Evolutionary conservation across 1,140 invertebrate genomes (phyloP).

Genomic region (Akabosia matsudoensis): DNA sequence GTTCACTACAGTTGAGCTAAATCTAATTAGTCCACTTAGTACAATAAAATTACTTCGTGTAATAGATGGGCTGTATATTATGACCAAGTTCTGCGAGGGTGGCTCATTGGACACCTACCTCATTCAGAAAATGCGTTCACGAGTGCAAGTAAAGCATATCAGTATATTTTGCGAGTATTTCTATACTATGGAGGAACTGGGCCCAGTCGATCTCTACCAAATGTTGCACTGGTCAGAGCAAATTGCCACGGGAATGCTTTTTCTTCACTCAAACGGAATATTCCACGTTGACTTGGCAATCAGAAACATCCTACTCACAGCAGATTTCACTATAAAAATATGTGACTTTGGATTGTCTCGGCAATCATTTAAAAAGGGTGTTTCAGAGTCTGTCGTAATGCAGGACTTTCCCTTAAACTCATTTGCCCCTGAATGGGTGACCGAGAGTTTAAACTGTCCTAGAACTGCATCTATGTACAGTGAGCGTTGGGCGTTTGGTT

Average conservation of each 20-base stretch:
- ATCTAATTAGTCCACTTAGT: too few species aligned
- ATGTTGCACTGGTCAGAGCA: neutral
- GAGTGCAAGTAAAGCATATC: too few species aligned
- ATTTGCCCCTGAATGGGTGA: too few species aligned
- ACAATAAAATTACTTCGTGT: too few species aligned
- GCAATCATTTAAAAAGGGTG: too few species aligned
- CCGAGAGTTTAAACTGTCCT: too few species aligned
- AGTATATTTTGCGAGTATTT: too few species aligned
- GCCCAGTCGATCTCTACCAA: neutral
- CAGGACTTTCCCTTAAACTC: too few species aligned
- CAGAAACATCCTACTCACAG: neutral
- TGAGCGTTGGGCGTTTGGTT: too few species aligned
- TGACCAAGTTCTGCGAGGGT: neutral
- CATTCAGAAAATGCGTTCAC: neutral
- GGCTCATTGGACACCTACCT: neutral
- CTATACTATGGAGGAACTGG: neutral
- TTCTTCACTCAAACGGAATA: neutral
- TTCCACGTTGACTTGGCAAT: neutral
- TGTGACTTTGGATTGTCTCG: neutral
- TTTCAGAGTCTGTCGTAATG: too few species aligned
- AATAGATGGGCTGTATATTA: neutral
- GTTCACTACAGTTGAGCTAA: too few species aligned
- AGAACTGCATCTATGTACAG: too few species aligned
- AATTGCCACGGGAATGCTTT: neutral
- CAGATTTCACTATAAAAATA: neutral